Evolutionary conservation across 2,888 invertebrate genomes (phyloP).

Genomic region (Smittia sp.): DNA sequence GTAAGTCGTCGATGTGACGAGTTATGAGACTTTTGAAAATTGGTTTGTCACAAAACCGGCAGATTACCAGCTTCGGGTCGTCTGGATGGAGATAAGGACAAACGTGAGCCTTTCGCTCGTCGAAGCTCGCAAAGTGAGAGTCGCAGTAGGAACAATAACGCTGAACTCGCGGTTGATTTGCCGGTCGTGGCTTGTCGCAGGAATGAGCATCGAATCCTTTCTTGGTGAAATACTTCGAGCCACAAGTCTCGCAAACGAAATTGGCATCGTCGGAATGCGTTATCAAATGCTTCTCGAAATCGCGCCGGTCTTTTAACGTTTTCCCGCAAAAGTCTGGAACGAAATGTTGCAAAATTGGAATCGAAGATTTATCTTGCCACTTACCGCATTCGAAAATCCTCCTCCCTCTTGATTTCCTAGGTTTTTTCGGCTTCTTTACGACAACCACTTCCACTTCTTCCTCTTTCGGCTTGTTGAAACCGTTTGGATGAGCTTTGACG

Average conservation of each 20-base stretch:
- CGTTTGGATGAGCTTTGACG: no score
- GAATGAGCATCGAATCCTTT: constrained; percentile 19
- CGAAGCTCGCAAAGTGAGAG: not conserved
- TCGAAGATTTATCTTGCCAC: no score
- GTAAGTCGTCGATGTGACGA: not conserved
- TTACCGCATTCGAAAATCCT: no score
- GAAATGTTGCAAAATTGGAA: no score
- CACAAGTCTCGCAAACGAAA: constrained; percentile 14
- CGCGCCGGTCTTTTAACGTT: no score
- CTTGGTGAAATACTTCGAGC: constrained; percentile 4
- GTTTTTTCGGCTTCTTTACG: no score
- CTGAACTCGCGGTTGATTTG: not conserved
- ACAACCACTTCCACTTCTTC: no score
- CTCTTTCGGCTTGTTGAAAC: no score
- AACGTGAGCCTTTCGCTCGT: constrained; percentile 6
- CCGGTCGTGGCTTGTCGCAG: constrained; percentile 27
- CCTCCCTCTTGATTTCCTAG: no score
- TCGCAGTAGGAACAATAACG: constrained; percentile 27
- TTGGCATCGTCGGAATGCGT: not conserved
- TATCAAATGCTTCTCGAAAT: no score
- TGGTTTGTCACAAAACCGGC: constrained; percentile 2
- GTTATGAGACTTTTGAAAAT: constrained; percentile 8
- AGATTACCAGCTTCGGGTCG: not conserved
- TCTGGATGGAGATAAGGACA: not conserved
- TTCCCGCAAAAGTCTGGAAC: no score